These are phyloP conservation scores for Caranx melampygus DNA, from an alignment of 2,113 vertebrate species.

Conservation along the genomic window DNA sequence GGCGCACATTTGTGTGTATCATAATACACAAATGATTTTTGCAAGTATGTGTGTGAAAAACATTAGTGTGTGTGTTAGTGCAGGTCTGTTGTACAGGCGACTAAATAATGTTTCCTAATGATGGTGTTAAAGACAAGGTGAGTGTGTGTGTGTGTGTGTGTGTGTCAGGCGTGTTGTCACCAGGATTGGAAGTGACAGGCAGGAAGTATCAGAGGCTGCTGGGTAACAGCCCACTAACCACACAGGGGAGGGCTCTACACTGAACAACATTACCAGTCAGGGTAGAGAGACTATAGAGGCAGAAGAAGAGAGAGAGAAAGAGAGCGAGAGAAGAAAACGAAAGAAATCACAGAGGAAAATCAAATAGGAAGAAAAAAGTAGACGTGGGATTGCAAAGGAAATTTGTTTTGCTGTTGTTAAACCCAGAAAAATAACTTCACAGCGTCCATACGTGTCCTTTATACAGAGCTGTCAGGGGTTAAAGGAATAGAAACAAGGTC, in stretches of 20 bases:
- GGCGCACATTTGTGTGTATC: conserved; percentile 1
- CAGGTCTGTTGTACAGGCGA: conserved; percentile 33
- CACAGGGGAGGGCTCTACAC: conserved; percentile 69
- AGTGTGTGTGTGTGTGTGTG: neutral
- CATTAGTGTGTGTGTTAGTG: conserved; percentile 25
- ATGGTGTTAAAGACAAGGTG: conserved; percentile 3
- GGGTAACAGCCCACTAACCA: conserved; percentile 77
- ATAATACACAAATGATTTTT: conserved; percentile 30
- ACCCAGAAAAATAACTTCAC: neutral
- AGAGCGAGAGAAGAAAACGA: neutral
- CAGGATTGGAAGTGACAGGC: conserved; percentile 79
- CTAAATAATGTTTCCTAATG: conserved; percentile 51
- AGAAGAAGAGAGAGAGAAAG: neutral
- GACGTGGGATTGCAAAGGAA: neutral
- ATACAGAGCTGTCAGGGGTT: neutral
- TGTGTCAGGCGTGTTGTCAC: conserved; percentile 51
- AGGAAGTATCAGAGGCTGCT: conserved; percentile 80
- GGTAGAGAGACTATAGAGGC: conserved; percentile 42
- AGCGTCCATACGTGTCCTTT: neutral
- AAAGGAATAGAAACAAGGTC: neutral
- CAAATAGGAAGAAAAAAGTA: conserved; percentile 9
- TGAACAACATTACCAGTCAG: conserved; percentile 64
- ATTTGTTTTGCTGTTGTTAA: conserved; percentile 24
- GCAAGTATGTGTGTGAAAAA: conserved; percentile 25
- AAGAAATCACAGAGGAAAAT: conserved; percentile 19